These are phyloP conservation scores for Phataginus tetradactyla DNA, from an alignment of 2,797 vertebrate genomes.

Conservation along the genomic window DNA sequence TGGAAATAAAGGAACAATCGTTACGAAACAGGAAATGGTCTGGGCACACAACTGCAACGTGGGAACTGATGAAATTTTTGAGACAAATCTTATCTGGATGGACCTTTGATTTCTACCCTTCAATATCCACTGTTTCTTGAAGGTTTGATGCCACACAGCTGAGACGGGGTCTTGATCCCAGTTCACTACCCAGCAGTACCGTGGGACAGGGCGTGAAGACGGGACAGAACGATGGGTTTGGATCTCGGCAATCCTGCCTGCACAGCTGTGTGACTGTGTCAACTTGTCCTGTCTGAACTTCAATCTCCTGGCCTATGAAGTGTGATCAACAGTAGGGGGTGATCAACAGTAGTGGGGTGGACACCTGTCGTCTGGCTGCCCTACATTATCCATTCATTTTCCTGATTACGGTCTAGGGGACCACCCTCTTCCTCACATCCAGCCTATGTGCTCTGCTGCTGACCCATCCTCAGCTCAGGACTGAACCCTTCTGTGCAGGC, in stretches of 20 bases:
- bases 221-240: background rate
- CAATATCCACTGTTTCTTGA: background rate
- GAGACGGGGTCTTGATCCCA: no score
- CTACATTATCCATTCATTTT: fast-evolving
- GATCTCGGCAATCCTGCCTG: background rate
- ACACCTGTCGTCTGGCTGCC: fast-evolving
- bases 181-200: no score
- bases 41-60: fast-evolving
- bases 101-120: fast-evolving
- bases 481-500: background rate
- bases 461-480: background rate
- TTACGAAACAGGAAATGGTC: fast-evolving
- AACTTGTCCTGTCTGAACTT: fast-evolving
- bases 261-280: background rate
- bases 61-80: background rate
- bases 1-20: background rate
- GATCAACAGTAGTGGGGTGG: fast-evolving
- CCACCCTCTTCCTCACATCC: background rate
- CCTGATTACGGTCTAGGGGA: background rate
- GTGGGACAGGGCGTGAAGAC: background rate
- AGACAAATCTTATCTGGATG: background rate
- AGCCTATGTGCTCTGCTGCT: background rate
- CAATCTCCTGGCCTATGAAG: fast-evolving
- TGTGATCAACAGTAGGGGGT: fast-evolving
- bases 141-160: fast-evolving